Conservation (phyloP, 1,140 invertebrate species). For the Anastrepha obliqua region DNA sequence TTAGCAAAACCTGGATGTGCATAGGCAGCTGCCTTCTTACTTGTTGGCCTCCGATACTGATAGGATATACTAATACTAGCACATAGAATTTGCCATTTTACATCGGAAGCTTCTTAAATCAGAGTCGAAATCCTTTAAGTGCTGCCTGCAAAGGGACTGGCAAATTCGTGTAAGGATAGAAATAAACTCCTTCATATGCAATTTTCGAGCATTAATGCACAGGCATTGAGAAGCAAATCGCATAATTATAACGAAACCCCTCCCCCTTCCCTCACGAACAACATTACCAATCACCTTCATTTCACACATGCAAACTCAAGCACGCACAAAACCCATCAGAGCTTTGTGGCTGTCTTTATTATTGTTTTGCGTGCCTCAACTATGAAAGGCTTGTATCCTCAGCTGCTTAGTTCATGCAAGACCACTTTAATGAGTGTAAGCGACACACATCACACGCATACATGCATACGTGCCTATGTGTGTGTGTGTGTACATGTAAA, state of each 20-base stretch:
- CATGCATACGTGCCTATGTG: background rate
- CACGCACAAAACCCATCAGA: conserved; percentile 37
- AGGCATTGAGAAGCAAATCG: conserved; percentile 11
- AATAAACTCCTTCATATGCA: conserved; percentile 13
- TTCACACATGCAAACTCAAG: conserved; percentile 17
- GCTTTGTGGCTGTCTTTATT: conserved; percentile 45
- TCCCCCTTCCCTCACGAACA: background rate
- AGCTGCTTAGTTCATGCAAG: background rate
- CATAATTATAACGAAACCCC: conserved; percentile 30
- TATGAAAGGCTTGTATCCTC: background rate
- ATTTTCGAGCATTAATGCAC: conserved; percentile 34
- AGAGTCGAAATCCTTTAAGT: background rate
- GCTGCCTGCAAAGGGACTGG: background rate
- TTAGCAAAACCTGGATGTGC: no score
- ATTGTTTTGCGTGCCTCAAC: conserved; percentile 44
- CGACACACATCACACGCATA: background rate
- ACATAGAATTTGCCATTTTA: no score
- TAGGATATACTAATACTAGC: no score
- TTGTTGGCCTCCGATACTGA: no score
- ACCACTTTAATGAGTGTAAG: background rate
- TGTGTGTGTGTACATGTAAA: background rate
- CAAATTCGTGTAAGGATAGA: background rate
- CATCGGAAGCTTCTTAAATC: background rate
- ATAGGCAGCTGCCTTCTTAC: no score
- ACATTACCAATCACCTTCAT: background rate